Evolutionary conservation across 2,888 invertebrate genomes (phyloP), one percentile per base, ranked within the genome.

Genomic region (Cepaea hortensis): DNA sequence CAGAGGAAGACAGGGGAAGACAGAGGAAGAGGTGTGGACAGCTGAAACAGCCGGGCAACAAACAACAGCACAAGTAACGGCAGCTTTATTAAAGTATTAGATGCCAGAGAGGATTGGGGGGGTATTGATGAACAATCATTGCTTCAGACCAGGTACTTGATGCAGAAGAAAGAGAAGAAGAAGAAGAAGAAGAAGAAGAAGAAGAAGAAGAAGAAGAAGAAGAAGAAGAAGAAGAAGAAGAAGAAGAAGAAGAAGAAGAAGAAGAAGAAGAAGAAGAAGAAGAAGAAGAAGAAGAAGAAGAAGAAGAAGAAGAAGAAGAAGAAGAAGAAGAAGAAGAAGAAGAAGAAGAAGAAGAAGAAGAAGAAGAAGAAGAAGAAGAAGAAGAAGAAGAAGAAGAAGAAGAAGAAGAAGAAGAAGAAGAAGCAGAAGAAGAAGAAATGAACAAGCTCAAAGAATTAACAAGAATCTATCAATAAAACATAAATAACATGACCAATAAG

Each of bases 231-330:
- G 46, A 68, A 82, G 81, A 82, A 68, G 68, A 68, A 82, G 68
- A 82, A 23, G 72, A 48, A 83, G 82, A 82, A 18, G 70, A 70
- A 82, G 70, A 82, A 48, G 70, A 13, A 82, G 82, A 82, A 18
- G 70, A 50, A 82, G 70, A 82, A 48, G 70, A 46, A 82, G 82
- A 72, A 7, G 48, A n/a, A 82, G 4, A 3, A 46, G 46, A 68
- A 82, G 81, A 82, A 68, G 68, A 68, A 82, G 68, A 82, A 23
- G 72, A 48, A 83, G 82, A 82, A 18, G 70, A 70, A 82, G 70
- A 82, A 48, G 70, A 13, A 82, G 82, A 82, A 18, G 70, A 50
- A 82, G 70, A 82, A 48, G 70, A 46, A 82, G 82, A 72, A 7
- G 48, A n/a, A 82, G 46, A 68, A 82, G 81, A 82, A 68, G 68